These are phyloP conservation scores for Morus bassanus DNA, from an alignment of 2,797 vertebrate genomes.

Conservation along the genomic window DNA sequence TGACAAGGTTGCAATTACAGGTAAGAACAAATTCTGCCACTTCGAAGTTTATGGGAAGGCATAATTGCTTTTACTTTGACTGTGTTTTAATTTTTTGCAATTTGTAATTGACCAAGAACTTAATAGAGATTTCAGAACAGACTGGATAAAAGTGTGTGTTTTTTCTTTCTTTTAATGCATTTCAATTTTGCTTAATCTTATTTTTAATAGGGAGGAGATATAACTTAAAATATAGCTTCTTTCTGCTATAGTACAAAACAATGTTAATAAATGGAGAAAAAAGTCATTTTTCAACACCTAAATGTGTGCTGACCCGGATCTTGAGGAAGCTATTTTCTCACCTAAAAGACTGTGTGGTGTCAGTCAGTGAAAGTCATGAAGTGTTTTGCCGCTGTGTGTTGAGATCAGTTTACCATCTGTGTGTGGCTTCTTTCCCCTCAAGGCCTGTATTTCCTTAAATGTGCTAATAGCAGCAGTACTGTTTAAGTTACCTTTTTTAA, in stretches of 20 bases:
- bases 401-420: background rate
- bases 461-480: background rate
- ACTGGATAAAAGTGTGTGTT: background rate
- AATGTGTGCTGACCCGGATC: background rate
- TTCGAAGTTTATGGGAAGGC: background rate
- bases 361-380: background rate
- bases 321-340: background rate
- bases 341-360: background rate
- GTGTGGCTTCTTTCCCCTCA: background rate
- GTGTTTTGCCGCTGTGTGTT: background rate
- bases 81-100: background rate
- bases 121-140: background rate
- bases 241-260: background rate
- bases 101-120: background rate
- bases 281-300: background rate
- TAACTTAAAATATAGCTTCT: background rate
- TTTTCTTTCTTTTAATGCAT: background rate
- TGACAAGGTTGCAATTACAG: constrained; percentile 51
- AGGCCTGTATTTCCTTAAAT: background rate
- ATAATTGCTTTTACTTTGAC: background rate
- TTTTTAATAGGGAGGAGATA: background rate
- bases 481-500: background rate
- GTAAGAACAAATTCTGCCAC: constrained; percentile 35
- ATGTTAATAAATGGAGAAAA: background rate
- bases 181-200: background rate